Evolutionary conservation across 2,888 invertebrate genomes (phyloP).

Genomic region (Orthosia gothica): DNA sequence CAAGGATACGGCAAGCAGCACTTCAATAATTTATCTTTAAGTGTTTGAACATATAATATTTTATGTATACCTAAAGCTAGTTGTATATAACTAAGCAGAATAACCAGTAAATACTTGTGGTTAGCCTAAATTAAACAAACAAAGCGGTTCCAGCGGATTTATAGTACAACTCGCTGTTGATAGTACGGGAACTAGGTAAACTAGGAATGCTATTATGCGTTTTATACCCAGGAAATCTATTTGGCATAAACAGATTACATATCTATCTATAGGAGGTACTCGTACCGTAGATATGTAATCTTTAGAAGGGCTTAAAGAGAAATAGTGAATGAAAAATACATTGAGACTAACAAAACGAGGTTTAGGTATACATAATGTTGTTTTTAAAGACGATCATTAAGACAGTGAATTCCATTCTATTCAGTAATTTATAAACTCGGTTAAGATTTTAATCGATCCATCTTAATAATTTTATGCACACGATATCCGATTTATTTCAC

Average conservation of each 20-base stretch:
- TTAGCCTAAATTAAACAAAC: constrained; percentile 59
- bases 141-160: constrained; percentile 48
- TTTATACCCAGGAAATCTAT: constrained; percentile 41
- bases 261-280: too few species aligned
- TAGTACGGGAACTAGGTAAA: constrained; percentile 41
- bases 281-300: background rate
- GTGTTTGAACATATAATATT: constrained; percentile 1
- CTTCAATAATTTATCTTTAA: constrained; percentile 34
- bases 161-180: constrained; percentile 37
- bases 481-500: constrained; percentile 51
- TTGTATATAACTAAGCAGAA: constrained; percentile 27
- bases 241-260: constrained; percentile 5
- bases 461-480: constrained; percentile 53
- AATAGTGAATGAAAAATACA: background rate
- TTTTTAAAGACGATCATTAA: background rate
- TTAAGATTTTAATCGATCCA: constrained; percentile 47
- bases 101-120: constrained; percentile 54
- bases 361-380: too few species aligned
- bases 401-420: constrained; percentile 4
- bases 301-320: background rate
- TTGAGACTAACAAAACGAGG: background rate
- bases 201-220: constrained; percentile 28
- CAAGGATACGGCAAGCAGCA: constrained; percentile 24
- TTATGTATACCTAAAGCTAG: constrained; percentile 17
- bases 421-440: constrained; percentile 15